Evolutionary conservation across 2,888 invertebrate species (phyloP), one percentile per base, ranked within the genome.

Genomic region (Mycalesis mineus): DNA sequence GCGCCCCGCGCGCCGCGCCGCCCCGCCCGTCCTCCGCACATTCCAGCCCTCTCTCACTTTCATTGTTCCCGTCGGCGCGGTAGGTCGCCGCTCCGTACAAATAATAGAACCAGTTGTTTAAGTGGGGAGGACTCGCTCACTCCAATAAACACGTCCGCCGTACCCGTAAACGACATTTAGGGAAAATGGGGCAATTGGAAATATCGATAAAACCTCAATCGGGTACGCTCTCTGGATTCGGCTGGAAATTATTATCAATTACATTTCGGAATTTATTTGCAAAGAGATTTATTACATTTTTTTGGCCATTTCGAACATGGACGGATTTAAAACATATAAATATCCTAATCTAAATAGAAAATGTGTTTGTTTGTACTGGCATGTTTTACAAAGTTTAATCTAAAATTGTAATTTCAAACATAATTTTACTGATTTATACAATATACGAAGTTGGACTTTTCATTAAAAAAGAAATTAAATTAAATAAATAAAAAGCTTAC

Each of bases 1-100:
- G 67, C 74, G 69, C 71, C 63, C 64, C 69, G 67, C 71, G 72
- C 68, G 72, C 66, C 68, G 74, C 69, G 71, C 65, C 62, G 60
- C 68, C 65, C 71, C 31, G 11, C 65, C 67, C 74, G 41, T 49
- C 81, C 79, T 78, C 77, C 74, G 65, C 75, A 77, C 86, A 86
- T 87, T 88, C 88, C 85, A 80, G 82, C 81, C 83, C 84, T 86
- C 87, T 84, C 88, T 87, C 88, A 88, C 88, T 88, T 85, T 88
- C 88, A 88, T 88, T 88, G 88, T 88, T 85, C 87, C 82, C 77
- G 73, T 79, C 86, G 78, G 86, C 73, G 83, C 87, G 88, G 88
- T 86, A 87, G 88, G 88, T 88, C 88, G 88, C 82, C 78, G 77
- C 67, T 74, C 77, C 76, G 73, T 74, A 81, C 82, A 78, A 79